A percentile compares a stretch with the other conserved stretches of the same genome.
Evolutionary conservation across 1,140 invertebrate genomes (phyloP).

Genomic region (Kradibia gibbosae): DNA sequence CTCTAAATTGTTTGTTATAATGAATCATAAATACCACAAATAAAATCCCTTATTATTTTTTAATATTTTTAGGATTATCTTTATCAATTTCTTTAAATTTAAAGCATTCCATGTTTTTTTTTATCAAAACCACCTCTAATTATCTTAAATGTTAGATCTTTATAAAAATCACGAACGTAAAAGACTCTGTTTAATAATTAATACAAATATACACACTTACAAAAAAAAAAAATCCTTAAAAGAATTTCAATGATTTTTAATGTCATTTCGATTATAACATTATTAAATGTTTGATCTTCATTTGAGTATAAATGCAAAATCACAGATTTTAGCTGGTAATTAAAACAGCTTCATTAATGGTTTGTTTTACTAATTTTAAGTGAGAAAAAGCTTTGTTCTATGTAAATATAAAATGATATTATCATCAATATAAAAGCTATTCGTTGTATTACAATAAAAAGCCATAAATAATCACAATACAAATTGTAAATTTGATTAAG

Average conservation of each 20-base stretch:
- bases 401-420: conserved; percentile 41
- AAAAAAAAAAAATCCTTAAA: conserved; percentile 4
- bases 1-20: neutral
- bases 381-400: conserved; percentile 41
- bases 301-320: conserved; percentile 48
- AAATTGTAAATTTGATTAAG: neutral
- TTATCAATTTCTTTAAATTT: neutral
- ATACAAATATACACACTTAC: conserved; percentile 29
- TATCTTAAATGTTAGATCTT: neutral
- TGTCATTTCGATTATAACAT: conserved; percentile 25
- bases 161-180: conserved; percentile 32
- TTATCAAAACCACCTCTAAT: conserved; percentile 11
- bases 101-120: conserved; percentile 10
- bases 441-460: conserved; percentile 24
- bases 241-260: conserved; percentile 39
- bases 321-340: conserved; percentile 47
- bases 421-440: conserved; percentile 40
- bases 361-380: conserved; percentile 28
- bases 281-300: conserved; percentile 42
- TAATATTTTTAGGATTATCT: too few species aligned
- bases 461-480: conserved; percentile 1
- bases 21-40: neutral
- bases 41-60: too few species aligned
- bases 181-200: conserved; percentile 8
- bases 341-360: conserved; percentile 25